Base-by-base conservation (phyloP, 2,888 invertebrate genomes). In the Melanostoma scalare region DNA sequence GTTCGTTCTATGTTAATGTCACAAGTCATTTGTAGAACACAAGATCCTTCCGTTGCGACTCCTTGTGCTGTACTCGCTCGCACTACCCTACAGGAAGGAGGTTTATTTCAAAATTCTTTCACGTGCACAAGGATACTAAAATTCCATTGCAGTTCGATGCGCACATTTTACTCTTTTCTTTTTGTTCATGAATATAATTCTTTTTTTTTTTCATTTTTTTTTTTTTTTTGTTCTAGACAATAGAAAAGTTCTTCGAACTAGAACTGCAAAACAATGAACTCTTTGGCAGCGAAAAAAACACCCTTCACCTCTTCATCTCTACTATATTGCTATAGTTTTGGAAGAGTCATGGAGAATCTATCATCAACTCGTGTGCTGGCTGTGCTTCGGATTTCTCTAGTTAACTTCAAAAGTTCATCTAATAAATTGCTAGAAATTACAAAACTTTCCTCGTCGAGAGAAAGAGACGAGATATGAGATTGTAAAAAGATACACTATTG, bases 61-160 rank as follows among this genome's bases (percentile, higher is more conserved):
- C 56, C 67, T 20, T 10, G n/a, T 33, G 46, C 3, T 6, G 42
- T 35, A 52, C 9, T 36, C 33, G 60, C 36, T 63, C 50, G 63
- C 48, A 63, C 48, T 50, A 38, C 6, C 30, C 42, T 42, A 48
- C 48, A 63, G 63, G 63, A 63, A 50, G 65, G 65, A 72, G 81
- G 71, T 65, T 67, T 79, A 60, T 71, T 79, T 79, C 67, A 84
- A 75, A 84, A 84, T 84, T 84, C 84, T 74, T 84, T 84, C 84
- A 84, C 84, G 79, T 84, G 69, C 79, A 79, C 75, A 74, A 75
- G 79, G 84, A 84, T 84, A 84, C 84, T 75, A 50, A 67, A 84
- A 84, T 84, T 79, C 67, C 71, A 79, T 84, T 84, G 84, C 78
- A 84, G 84, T 84, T 84, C 84, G 84, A 79, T 84, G 84, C 84